A percentile compares a stretch with the other conserved stretches of the same genome.
These are phyloP conservation scores for Mergus octosetaceus DNA, from an alignment of 2,797 vertebrate genomes.

Conservation along the genomic window DNA sequence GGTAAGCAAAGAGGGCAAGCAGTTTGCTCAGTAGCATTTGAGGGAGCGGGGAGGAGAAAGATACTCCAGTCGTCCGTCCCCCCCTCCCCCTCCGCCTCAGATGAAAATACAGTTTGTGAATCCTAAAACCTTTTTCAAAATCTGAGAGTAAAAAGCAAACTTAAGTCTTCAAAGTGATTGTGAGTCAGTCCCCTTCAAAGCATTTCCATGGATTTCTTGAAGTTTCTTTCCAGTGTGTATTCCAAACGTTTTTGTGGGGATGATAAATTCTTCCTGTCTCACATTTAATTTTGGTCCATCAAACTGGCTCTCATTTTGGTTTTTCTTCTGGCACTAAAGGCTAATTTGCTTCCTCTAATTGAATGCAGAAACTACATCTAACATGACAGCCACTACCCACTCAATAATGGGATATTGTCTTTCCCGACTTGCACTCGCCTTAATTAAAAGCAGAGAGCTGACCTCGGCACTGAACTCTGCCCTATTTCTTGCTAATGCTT, in stretches of 20 bases:
- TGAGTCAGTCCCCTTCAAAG: conserved; percentile 54
- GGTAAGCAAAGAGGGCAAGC: not conserved
- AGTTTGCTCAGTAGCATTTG: not conserved
- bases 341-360: conserved; percentile 52
- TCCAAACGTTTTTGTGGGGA: conserved; percentile 53
- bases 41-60: not conserved
- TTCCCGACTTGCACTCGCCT: not conserved
- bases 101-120: not conserved
- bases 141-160: not conserved
- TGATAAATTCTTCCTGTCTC: conserved; percentile 31
- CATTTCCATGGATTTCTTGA: conserved; percentile 49
- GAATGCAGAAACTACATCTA: conserved; percentile 21
- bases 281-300: conserved; percentile 48
- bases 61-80: not conserved
- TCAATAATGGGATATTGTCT: conserved; percentile 35
- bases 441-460: conserved; percentile 42
- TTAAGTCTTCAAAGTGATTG: conserved; percentile 18
- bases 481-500: not conserved
- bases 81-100: not conserved
- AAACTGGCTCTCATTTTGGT: conserved; percentile 3
- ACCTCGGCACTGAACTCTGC: conserved; percentile 9
- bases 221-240: conserved; percentile 32
- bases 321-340: conserved; percentile 19
- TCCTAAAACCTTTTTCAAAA: conserved; percentile 9
- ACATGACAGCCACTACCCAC: conserved; percentile 6